Evolutionary conservation across 2,113 vertebrate species (phyloP).

Genomic region (Herpetotheres cachinnans): DNA sequence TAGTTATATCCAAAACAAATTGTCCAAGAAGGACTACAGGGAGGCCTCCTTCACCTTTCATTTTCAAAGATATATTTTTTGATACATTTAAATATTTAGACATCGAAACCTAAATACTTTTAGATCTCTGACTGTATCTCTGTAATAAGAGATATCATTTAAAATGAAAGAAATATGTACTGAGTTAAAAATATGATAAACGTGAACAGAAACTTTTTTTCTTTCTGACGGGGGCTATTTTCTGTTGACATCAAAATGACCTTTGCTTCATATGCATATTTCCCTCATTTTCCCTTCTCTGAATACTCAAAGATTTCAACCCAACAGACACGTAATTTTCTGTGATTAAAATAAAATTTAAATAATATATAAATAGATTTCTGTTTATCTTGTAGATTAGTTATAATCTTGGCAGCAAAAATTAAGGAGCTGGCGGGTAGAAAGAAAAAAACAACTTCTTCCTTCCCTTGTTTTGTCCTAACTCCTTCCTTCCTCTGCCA

Average conservation of each 20-base stretch:
- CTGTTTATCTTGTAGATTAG: constrained; percentile 48
- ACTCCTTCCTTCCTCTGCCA: constrained; percentile 74
- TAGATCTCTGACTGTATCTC: background rate
- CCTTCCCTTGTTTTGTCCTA: constrained; percentile 71
- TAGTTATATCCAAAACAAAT: background rate
- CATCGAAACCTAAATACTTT: background rate
- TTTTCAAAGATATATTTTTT: background rate
- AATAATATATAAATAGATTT: constrained; percentile 22
- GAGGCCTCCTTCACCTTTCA: background rate
- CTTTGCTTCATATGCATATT: background rate
- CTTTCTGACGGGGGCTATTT: background rate
- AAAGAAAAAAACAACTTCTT: constrained; percentile 50
- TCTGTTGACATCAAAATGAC: background rate
- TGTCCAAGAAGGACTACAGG: background rate
- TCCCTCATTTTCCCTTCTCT: background rate
- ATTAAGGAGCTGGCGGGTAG: constrained; percentile 7
- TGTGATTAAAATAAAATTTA: constrained; percentile 35
- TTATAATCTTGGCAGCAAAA: constrained; percentile 38
- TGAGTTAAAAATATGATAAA: background rate
- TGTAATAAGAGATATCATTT: background rate
- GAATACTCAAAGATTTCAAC: background rate
- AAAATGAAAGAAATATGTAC: background rate
- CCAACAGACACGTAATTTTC: background rate
- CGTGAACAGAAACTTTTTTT: background rate
- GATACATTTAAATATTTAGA: background rate